Evolutionary conservation across 2,888 invertebrate species (phyloP), one percentile per base, ranked within the genome.

Genomic region (Euspilapteryx auroguttella): DNA sequence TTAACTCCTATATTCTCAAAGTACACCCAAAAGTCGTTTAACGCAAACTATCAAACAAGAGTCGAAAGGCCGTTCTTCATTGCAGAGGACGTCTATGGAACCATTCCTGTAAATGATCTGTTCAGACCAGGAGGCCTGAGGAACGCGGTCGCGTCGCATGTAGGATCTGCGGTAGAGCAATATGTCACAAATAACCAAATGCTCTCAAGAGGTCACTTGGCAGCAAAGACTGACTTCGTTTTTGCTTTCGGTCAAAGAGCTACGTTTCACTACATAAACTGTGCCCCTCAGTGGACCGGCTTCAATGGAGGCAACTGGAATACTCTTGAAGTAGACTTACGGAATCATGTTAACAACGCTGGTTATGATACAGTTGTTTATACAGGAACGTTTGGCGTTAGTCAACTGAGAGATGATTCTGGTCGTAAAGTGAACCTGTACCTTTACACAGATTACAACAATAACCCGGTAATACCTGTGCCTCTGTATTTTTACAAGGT

Each of bases 241-340:
- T 81, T 78, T 32, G 81, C 79, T 0, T 62, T 78, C 25, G 75
- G 80, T 24, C 82, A 85, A 40, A 58, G 71, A 6, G 69, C 81
- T 1, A 83, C 84, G 0, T 86, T 85, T 40, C 82, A 83, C 44
- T 85, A 80, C 34, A 55, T 83, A 1, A 87, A 87, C 44, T 79
- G 78, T 2, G 82, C 81, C 0, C 85, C 86, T 0, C 86, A 86
- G 34, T 87, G 86, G 86, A 79, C 79, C 12, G 66, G 66, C 0
- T 79, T 83, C 36, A 83, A 83, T 36, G 73, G 66, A 1, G 79
- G 80, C 1, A 81, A 82, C 39, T 82, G 82, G 82, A 75, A 76
- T 34, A 62, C 62, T 0, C 37, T 81, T 5, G 81, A 82, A 45
- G 55, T 55, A 0, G 66, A 73, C 35, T 44, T 77, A 2, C 53